Evolutionary conservation across 2,888 invertebrate genomes (phyloP).

Genomic region (Heliconius ethilla): DNA sequence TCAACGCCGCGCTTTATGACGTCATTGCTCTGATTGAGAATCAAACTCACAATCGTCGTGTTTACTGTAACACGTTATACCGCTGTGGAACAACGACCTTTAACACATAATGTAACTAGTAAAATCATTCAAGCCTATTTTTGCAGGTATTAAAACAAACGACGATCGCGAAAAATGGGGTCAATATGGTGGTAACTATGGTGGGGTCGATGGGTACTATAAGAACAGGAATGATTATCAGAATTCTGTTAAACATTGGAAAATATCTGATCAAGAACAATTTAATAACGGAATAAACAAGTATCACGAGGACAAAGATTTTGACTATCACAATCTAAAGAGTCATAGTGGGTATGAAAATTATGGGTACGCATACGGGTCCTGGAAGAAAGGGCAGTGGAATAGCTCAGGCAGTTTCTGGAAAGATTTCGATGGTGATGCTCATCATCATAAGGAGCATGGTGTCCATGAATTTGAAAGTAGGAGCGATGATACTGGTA

Average conservation of each 20-base stretch:
- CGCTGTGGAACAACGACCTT: not conserved
- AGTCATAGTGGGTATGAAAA: slow-evolving; percentile 57
- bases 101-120: not conserved
- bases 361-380: slow-evolving; percentile 61
- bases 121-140: not conserved
- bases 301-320: slow-evolving; percentile 56
- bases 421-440: slow-evolving; percentile 59
- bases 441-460: slow-evolving; percentile 50
- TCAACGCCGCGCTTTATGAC: not conserved
- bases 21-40: not conserved
- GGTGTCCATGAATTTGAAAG: slow-evolving; percentile 52
- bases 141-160: slow-evolving; percentile 58
- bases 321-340: slow-evolving; percentile 74
- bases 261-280: slow-evolving; percentile 62
- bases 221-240: slow-evolving; percentile 71
- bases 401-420: slow-evolving; percentile 57
- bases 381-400: slow-evolving; percentile 69
- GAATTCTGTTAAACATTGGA: slow-evolving; percentile 79
- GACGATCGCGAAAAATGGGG: slow-evolving; percentile 80
- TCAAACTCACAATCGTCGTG: not conserved
- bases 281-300: slow-evolving; percentile 62
- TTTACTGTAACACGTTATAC: not conserved
- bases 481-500: slow-evolving; percentile 57
- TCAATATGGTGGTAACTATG: slow-evolving; percentile 83
- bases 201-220: slow-evolving; percentile 64